phyloP scores from a whole-genome alignment of 2,113 vertebrate genomes.

The Apodemus speciosus region DNA sequence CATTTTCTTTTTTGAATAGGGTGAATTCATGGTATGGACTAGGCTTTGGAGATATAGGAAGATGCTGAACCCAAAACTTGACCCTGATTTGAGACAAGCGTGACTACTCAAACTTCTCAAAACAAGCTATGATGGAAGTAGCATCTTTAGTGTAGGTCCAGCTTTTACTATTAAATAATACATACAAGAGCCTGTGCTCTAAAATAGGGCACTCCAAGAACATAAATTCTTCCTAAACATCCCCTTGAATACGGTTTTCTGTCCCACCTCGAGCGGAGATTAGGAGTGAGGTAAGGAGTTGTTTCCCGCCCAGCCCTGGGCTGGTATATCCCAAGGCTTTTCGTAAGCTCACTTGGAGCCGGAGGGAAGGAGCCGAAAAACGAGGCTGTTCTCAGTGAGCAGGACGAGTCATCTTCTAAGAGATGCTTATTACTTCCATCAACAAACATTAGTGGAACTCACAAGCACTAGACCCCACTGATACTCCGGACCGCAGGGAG shows the following conservation, averaged over 20 bases:
- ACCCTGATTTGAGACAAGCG: neutral
- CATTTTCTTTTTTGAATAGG: neutral
- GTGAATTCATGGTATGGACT: neutral
- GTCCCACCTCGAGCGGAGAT: neutral
- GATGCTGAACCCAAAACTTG: neutral
- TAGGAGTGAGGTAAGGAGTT: neutral
- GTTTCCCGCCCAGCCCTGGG: neutral
- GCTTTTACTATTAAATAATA: neutral
- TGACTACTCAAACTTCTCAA: conserved; percentile 25
- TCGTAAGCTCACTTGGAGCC: neutral
- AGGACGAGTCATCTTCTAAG: neutral
- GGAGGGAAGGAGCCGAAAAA: neutral
- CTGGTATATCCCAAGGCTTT: neutral
- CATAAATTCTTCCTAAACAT: neutral
- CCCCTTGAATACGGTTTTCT: neutral
- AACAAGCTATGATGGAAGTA: neutral
- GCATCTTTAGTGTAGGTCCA: neutral
- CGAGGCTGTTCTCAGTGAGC: neutral
- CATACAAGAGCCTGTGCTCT: neutral
- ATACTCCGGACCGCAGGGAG: neutral
- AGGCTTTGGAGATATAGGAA: neutral
- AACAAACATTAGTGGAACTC: neutral
- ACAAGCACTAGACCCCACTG: neutral
- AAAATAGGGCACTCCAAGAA: neutral
- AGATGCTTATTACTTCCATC: neutral